These are phyloP conservation scores for Oncorhynchus masou DNA, from an alignment of 2,113 vertebrate species.

Conservation along the genomic window DNA sequence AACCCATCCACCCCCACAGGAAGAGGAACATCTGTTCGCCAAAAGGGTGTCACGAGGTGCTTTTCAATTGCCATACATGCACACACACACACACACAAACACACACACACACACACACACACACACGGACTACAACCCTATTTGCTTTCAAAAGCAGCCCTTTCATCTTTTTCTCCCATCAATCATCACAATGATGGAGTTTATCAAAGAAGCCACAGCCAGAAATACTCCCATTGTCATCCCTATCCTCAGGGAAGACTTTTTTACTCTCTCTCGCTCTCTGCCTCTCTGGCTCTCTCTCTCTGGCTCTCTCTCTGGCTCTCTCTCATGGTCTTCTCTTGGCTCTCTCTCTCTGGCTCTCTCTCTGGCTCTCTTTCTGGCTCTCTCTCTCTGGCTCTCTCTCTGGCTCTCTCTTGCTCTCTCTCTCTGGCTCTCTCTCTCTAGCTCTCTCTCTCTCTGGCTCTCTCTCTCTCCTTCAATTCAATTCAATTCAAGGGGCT, in stretches of 20 bases:
- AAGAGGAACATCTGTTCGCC: slow-evolving; percentile 43
- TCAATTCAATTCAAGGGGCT: no score
- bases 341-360: not conserved
- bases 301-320: not conserved
- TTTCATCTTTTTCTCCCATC: slow-evolving; percentile 56
- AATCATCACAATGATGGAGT: slow-evolving; percentile 51
- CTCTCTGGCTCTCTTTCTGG: not conserved
- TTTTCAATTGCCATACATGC: slow-evolving; percentile 38
- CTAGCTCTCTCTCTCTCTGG: no score
- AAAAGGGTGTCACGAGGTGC: slow-evolving; percentile 20
- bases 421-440: not conserved
- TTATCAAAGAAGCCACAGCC: slow-evolving; percentile 55
- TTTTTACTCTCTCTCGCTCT: not conserved
- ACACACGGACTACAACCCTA: not conserved
- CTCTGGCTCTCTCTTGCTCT: no score
- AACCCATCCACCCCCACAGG: not conserved
- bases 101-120: no score
- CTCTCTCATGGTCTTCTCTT: no score
- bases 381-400: no score
- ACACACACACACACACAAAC: slow-evolving; percentile 5
- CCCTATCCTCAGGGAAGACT: slow-evolving; percentile 41
- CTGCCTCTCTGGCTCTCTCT: not conserved
- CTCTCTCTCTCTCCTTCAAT: no score
- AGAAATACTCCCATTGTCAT: slow-evolving; percentile 55
- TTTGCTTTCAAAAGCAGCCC: not conserved